These are phyloP conservation scores for Butastur rufipennis DNA, from an alignment of 2,113 vertebrate genomes.

Conservation along the genomic window DNA sequence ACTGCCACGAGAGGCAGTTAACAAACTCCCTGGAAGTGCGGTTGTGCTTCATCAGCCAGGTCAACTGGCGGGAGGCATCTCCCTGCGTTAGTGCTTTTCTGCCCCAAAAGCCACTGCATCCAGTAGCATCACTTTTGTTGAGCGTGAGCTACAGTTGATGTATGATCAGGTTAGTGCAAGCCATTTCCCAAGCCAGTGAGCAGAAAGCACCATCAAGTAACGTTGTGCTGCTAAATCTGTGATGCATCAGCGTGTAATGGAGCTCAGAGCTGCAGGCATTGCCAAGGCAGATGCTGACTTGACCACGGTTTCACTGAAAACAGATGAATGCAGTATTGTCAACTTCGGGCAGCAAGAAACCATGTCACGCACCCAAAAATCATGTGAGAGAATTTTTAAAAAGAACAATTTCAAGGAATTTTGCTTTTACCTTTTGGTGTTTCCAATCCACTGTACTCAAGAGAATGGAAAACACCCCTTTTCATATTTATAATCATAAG, in stretches of 20 bases:
- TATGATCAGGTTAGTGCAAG: not conserved
- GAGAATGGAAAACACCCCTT: not conserved
- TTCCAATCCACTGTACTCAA: not conserved
- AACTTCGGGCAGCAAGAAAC: not conserved
- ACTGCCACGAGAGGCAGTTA: not conserved
- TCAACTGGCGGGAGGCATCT: not conserved
- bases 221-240: not conserved
- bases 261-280: not conserved
- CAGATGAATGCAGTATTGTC: not conserved
- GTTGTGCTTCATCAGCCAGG: not conserved
- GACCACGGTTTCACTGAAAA: not conserved
- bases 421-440: not conserved
- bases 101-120: not conserved
- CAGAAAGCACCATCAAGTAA: not conserved
- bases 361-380: not conserved
- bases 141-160: not conserved
- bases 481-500: not conserved
- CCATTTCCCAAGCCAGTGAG: not conserved
- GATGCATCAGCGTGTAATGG: not conserved
- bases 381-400: not conserved
- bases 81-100: not conserved
- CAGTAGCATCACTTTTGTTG: not conserved
- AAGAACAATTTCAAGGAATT: not conserved
- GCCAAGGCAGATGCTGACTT: not conserved
- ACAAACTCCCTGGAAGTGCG: not conserved